Evolutionary conservation across 2,797 vertebrate species (phyloP), one percentile per base, ranked within the genome.

Genomic region (Sebastiscus albofasciatus): DNA sequence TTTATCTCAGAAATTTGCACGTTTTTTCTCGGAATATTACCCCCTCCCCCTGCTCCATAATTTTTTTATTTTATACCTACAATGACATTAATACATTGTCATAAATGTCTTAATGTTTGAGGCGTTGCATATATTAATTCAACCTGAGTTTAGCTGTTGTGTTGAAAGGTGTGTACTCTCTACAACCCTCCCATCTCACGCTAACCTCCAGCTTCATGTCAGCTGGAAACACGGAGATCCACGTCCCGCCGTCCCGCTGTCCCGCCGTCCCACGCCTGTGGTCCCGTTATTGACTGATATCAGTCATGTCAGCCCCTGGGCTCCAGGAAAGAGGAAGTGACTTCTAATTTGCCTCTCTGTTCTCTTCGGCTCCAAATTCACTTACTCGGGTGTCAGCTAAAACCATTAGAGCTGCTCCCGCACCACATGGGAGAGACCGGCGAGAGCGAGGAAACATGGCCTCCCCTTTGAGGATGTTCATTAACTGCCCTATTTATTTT

Each of bases 401-500:
- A 96, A 93, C 92, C 94, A 96, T 96, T 94, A 95, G 87, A 87
- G 78, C 88, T 33, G 72, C 81, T 90, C 83, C 88, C 8, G 73
- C 83, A 2, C 89, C 89, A 52, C 88, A 84, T 73, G 89, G 91
- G 87, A 90, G 83, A 75, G 60, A 66, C 71, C 26, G 55, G 80
- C 34, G 6, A 87, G 82, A 70, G 87, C 6, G 76, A 75, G 83
- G 80, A 88, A 93, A 90, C 87, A 79, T 72, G 81, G 83, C 81
- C 87, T 89, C 85, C 79, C 85, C 80, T 91, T 82, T 91, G 91
- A 94, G 94, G 85, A 91, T 84, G 89, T 95, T 93, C 94, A 94
- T 95, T 95, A 93, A 94, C 94, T 89, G 90, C 85, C 87, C 87
- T 89, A 92, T 96, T 95, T 95, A 93, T 96, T 96, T 96, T 95